phyloP scores from a whole-genome alignment of 1,140 invertebrate species.

The Ladona fulva region DNA sequence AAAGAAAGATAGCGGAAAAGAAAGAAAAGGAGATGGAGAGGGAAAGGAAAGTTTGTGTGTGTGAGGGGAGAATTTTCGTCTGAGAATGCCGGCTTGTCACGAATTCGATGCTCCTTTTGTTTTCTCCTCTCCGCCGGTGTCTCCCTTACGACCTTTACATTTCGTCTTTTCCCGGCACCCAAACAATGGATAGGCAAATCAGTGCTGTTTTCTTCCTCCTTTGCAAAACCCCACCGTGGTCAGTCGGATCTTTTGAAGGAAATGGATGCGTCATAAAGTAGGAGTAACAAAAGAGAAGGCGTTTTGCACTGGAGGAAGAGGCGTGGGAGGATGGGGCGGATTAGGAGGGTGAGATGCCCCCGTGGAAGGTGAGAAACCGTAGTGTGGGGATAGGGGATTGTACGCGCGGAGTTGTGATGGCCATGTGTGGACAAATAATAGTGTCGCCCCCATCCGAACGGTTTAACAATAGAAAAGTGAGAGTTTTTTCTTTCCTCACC shows the following conservation, averaged over 20 bases:
- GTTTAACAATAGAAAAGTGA: not conserved
- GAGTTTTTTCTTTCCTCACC: not conserved
- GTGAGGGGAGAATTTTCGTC: not conserved
- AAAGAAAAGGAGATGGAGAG: not conserved
- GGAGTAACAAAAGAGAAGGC: not conserved
- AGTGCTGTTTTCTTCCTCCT: not conserved
- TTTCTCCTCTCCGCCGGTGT: not conserved
- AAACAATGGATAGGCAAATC: slow-evolving; percentile 9
- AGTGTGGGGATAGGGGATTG: not conserved
- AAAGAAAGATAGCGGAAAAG: not conserved
- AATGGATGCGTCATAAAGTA: slow-evolving; percentile 6
- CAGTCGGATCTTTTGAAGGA: slow-evolving; percentile 8
- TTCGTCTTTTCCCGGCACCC: not conserved
- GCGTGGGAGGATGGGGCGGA: not conserved
- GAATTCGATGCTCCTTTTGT: not conserved
- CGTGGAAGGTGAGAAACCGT: too few species aligned
- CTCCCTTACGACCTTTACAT: not conserved
- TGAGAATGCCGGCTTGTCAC: slow-evolving; percentile 1
- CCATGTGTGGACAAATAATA: slow-evolving; percentile 6
- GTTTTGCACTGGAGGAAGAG: not conserved
- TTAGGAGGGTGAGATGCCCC: not conserved
- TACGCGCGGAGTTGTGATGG: not conserved
- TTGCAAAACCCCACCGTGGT: not conserved
- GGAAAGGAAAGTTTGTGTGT: not conserved
- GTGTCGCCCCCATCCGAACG: not conserved